Evolutionary conservation across 2,797 vertebrate species (phyloP).

Genomic region (Pelobates cultripes): DNA sequence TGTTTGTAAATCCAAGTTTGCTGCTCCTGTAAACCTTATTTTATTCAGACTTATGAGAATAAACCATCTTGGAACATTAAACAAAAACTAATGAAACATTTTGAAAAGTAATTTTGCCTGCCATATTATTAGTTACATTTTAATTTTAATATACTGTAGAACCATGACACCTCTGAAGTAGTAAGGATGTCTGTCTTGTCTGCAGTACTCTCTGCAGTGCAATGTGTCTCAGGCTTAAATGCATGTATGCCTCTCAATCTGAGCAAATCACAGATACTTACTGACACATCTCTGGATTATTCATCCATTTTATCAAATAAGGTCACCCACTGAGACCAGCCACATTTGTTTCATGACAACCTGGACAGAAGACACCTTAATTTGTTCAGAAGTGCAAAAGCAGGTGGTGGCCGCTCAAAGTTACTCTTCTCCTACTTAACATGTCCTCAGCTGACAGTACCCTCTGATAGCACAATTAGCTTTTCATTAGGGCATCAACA

Average conservation of each 20-base stretch:
- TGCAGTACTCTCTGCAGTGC: too few relatives aligned
- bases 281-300: conserved; percentile 33
- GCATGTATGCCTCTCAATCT: conserved; percentile 29
- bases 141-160: too few relatives aligned
- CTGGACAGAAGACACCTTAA: conserved; percentile 12
- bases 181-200: background rate
- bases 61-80: too few relatives aligned
- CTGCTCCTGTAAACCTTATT: too few relatives aligned
- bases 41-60: too few relatives aligned
- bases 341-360: conserved; percentile 27
- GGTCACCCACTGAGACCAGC: conserved; percentile 21
- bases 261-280: conserved; percentile 39
- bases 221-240: too few relatives aligned
- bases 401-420: background rate
- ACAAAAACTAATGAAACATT: too few relatives aligned
- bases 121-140: too few relatives aligned
- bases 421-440: background rate
- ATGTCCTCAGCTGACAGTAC: conserved; percentile 46
- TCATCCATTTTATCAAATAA: conserved; percentile 41
- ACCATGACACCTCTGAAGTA: background rate
- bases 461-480: conserved; percentile 45
- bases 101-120: too few relatives aligned
- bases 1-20: too few relatives aligned
- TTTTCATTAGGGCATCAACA: conserved; percentile 35
- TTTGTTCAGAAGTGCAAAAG: conserved; percentile 19